These are phyloP conservation scores for Lycocorax pyrrhopterus DNA, from an alignment of 2,113 vertebrate genomes.

Conservation along the genomic window DNA sequence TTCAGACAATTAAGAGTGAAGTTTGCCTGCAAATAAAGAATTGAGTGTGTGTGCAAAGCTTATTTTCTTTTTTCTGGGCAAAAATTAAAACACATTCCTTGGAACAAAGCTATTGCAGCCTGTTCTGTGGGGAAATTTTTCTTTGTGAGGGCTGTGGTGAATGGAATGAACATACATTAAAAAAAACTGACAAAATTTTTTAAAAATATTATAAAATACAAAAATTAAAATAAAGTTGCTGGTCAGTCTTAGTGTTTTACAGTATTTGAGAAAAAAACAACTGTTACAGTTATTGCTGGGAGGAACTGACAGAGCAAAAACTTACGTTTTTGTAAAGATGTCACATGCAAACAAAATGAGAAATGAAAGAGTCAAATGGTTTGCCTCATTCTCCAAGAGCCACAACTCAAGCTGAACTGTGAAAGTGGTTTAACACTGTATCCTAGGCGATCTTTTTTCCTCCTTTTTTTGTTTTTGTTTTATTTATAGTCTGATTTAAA, in stretches of 20 bases:
- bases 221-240: slow-evolving; percentile 76
- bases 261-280: slow-evolving; percentile 80
- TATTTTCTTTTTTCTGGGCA: slow-evolving; percentile 85
- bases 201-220: slow-evolving; percentile 71
- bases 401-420: slow-evolving; percentile 99
- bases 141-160: slow-evolving; percentile 90
- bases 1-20: slow-evolving; percentile 88
- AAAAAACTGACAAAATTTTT: slow-evolving; percentile 82
- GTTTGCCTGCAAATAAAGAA: slow-evolving; percentile 89
- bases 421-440: slow-evolving; percentile 99
- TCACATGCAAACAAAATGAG: slow-evolving; percentile 72
- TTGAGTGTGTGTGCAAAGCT: slow-evolving; percentile 86
- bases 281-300: slow-evolving; percentile 81
- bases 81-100: slow-evolving; percentile 99
- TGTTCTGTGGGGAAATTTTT: slow-evolving; percentile 91
- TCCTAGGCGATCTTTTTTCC: slow-evolving; percentile 90
- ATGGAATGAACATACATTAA: slow-evolving; percentile 77
- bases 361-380: slow-evolving; percentile 80
- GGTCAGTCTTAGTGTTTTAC: slow-evolving; percentile 85
- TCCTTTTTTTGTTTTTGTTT: slow-evolving; percentile 73
- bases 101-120: slow-evolving; percentile 88
- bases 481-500: slow-evolving; percentile 99
- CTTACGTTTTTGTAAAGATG: slow-evolving; percentile 71
- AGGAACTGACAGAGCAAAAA: slow-evolving; percentile 77
- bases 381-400: slow-evolving; percentile 96